Percentiles rank a stretch among this genome's conserved stretches.
Evolutionary conservation across 2,888 invertebrate genomes (phyloP).

Genomic region (Charanyca ferruginea): DNA sequence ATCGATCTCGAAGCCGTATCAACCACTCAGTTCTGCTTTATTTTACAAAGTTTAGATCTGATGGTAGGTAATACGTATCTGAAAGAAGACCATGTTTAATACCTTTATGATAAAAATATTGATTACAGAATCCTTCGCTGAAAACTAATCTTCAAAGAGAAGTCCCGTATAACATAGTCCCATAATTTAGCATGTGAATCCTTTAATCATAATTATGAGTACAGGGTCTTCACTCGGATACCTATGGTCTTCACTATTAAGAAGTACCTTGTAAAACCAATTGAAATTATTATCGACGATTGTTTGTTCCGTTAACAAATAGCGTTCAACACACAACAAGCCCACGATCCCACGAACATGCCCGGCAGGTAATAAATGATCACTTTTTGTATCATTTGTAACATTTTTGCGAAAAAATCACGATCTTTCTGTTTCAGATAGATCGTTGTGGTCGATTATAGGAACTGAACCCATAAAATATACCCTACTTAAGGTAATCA

Average conservation of each 20-base stretch:
- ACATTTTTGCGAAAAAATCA: background rate
- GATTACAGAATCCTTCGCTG: too few relatives aligned
- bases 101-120: background rate
- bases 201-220: background rate
- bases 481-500: too few relatives aligned
- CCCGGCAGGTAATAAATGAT: background rate
- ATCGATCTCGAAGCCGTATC: background rate
- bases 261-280: too few relatives aligned
- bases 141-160: background rate
- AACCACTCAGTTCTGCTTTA: background rate
- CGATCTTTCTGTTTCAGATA: background rate
- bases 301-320: background rate
- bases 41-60: background rate
- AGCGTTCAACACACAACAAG: background rate
- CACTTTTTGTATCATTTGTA: background rate
- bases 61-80: background rate
- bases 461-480: background rate
- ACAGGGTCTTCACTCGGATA: too few relatives aligned
- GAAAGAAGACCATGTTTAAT: background rate
- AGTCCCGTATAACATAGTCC: too few relatives aligned
- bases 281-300: background rate
- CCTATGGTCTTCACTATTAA: too few relatives aligned
- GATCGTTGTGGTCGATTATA: background rate
- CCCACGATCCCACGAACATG: background rate
- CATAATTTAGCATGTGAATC: background rate